A percentile compares a stretch with the other conserved stretches of the same genome.
Evolutionary conservation across 2,888 invertebrate genomes (phyloP).

Genomic region (Pyrocoelia pectoralis): DNA sequence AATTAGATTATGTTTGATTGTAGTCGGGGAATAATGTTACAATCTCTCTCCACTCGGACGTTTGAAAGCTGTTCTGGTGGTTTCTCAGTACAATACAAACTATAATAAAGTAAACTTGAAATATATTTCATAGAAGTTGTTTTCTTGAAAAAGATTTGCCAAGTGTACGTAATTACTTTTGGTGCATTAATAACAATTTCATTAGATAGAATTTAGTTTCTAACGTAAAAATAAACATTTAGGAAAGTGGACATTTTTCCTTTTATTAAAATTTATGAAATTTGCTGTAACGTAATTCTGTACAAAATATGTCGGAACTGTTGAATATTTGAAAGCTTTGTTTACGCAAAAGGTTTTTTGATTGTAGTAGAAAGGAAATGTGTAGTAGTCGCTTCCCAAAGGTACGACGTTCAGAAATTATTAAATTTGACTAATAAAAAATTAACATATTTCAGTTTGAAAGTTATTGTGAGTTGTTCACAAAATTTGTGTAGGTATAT

Average conservation of each 20-base stretch:
- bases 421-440: not conserved
- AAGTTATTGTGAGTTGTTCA: not conserved
- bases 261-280: not conserved
- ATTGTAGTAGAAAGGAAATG: not conserved
- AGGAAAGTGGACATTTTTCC: not conserved
- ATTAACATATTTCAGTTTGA: not conserved
- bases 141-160: no score
- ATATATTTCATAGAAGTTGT: no score
- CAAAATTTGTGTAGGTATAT: no score
- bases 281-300: not conserved
- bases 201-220: no score
- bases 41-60: no score
- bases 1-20: no score
- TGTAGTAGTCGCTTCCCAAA: not conserved
- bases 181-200: no score
- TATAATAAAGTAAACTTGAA: no score
- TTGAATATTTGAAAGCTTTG: not conserved
- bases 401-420: not conserved
- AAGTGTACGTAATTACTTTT: no score
- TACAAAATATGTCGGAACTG: conserved; percentile 1
- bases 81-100: no score
- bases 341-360: conserved; percentile 1
- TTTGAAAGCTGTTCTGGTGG: no score
- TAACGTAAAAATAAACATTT: not conserved
- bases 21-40: no score